Base-by-base conservation (phyloP, 2,888 invertebrate species). In the Idaea aversata region DNA sequence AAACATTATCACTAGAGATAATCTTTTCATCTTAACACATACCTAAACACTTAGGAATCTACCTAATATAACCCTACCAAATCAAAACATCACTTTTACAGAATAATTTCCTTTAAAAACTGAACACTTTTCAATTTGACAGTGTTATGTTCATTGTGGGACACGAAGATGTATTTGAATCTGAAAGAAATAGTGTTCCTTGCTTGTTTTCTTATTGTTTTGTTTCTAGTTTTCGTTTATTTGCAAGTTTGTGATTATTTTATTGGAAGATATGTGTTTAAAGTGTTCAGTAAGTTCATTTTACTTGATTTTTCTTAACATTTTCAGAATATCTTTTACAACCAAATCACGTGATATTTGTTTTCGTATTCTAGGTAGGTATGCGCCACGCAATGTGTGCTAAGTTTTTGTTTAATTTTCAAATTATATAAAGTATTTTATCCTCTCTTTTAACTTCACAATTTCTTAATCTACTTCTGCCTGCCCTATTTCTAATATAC, bases 221-320 rank as follows among this genome's bases (percentile, higher is more conserved):
- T 92, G 1, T 69, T 85, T 5, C 35, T 89, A 0, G 82, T 91
- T 70, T 76, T 87, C 6, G 65, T 83, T 25, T 92, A 92, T 69
- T 73, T 92, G 64, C 86, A 87, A 63, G 70, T 90, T 2, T 92
- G 92, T 72, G 91, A 92, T 69, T 64, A 87, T 6, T 65, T 89
- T 10, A 78, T 92, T 47, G 81, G 84, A 2, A 76, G 82, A 72
- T 85, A 81, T 63, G 79, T 89, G 63, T 82, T 89, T 68, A 83
- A 71, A 68, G 75, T 91, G 3, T 90, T 91, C 63, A 67, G 92
- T 92, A 71, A 92, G 92, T 90, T 7, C 2, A 10, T 47, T 10
- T 47, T 13, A 13, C 13, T 47, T 47, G 1, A 10, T 10, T 47
- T 47, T 47, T 10, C 47, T 47, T 10, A 6, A 47, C 47, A 36